These are phyloP conservation scores for Sinonovacula constricta DNA, from an alignment of 1,140 invertebrate species.

Conservation along the genomic window DNA sequence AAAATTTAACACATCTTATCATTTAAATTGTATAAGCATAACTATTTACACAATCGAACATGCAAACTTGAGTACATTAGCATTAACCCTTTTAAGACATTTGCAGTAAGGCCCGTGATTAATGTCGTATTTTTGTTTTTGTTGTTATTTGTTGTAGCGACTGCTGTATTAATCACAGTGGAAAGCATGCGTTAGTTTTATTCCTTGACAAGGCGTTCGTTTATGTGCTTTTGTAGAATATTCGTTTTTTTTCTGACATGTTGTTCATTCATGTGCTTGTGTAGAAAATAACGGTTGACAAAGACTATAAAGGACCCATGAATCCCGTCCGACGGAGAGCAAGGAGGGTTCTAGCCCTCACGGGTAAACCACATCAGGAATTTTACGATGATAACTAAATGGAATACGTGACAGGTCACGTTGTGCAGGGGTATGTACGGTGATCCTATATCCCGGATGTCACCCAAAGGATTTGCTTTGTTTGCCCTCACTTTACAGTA, in stretches of 20 bases:
- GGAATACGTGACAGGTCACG: not conserved
- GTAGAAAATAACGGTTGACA: too few relatives aligned
- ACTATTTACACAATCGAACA: too few relatives aligned
- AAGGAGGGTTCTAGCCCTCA: not conserved
- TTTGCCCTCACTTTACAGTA: not conserved
- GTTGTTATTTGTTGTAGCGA: not conserved
- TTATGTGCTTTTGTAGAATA: not conserved
- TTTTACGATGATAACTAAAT: not conserved
- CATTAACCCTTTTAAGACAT: too few relatives aligned
- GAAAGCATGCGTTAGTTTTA: not conserved
- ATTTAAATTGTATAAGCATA: too few relatives aligned
- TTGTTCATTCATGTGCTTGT: too few relatives aligned
- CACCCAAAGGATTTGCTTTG: not conserved
- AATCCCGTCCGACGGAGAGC: not conserved
- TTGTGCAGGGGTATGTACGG: not conserved
- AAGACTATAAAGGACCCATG: not conserved
- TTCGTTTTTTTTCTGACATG: not conserved
- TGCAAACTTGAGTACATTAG: too few relatives aligned
- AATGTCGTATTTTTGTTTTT: not conserved
- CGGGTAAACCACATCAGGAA: not conserved
- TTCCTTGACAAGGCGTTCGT: not conserved
- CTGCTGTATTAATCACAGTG: not conserved
- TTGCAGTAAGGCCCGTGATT: too few relatives aligned
- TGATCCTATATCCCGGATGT: not conserved
- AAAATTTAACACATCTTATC: too few relatives aligned